A percentile compares a stretch with the other conserved stretches of the same genome.
Conservation (phyloP, 2,113 vertebrate genomes). For the Sclerurus mexicanus region DNA sequence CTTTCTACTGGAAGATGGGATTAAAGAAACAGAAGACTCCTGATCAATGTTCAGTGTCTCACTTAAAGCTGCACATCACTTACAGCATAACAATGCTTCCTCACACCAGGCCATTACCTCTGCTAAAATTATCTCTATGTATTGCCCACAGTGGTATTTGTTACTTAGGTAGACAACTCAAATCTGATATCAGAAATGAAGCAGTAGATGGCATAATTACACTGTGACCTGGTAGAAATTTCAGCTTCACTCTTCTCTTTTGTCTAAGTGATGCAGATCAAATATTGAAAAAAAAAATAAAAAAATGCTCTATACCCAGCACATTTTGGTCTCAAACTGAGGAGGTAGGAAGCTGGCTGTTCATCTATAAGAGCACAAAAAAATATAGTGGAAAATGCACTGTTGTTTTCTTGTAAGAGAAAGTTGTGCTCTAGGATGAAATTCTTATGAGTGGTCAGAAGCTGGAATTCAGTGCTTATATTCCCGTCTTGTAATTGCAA, state of each 20-base stretch:
- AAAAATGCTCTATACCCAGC: not conserved
- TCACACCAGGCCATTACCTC: not conserved
- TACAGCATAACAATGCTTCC: not conserved
- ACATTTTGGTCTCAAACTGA: not conserved
- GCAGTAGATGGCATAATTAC: slow-evolving; percentile 54
- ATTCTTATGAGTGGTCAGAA: not conserved
- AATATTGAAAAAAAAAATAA: not conserved
- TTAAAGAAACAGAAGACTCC: not conserved
- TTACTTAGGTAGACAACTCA: not conserved
- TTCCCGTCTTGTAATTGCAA: not conserved
- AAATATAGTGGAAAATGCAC: not conserved
- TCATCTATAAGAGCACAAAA: not conserved
- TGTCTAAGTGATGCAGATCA: not conserved
- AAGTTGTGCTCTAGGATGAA: not conserved
- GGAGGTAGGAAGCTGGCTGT: not conserved
- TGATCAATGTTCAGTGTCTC: not conserved
- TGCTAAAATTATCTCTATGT: not conserved
- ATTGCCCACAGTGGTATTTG: not conserved
- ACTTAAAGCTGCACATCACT: not conserved
- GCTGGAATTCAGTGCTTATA: not conserved
- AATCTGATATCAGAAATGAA: slow-evolving; percentile 13
- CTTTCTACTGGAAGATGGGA: not conserved
- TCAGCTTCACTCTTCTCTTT: not conserved
- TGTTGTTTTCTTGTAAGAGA: not conserved
- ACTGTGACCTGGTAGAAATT: not conserved